Percentiles rank a stretch among this genome's conserved stretches.
These are phyloP conservation scores for Toxotes chatareus DNA, from an alignment of 2,113 vertebrate genomes.

Conservation along the genomic window DNA sequence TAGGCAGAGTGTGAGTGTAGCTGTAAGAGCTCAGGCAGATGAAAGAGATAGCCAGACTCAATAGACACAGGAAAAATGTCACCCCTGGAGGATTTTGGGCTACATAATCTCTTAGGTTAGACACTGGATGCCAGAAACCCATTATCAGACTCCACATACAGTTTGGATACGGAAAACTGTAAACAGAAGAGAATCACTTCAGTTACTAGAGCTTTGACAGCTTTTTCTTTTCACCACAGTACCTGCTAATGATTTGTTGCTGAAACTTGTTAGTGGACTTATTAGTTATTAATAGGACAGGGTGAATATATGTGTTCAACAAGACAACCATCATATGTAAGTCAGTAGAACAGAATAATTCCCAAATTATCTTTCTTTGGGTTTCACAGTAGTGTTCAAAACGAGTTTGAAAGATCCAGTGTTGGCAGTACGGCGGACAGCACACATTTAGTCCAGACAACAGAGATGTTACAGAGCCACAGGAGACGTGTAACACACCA, in stretches of 20 bases:
- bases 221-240: background rate
- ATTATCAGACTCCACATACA: slow-evolving; percentile 57
- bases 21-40: slow-evolving; percentile 76
- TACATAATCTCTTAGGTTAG: slow-evolving; percentile 74
- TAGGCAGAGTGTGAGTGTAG: slow-evolving; percentile 73
- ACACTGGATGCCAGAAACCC: slow-evolving; percentile 77
- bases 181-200: slow-evolving; percentile 8
- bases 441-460: background rate
- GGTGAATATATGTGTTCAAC: background rate
- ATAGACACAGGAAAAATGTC: slow-evolving; percentile 81
- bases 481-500: slow-evolving; percentile 22
- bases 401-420: background rate
- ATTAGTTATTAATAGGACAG: no score
- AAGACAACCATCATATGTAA: background rate
- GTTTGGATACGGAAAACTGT: slow-evolving; percentile 23
- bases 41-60: slow-evolving; percentile 79
- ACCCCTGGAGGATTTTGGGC: slow-evolving; percentile 78
- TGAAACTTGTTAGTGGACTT: background rate
- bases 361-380: background rate
- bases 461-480: background rate
- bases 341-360: background rate
- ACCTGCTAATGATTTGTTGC: background rate
- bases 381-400: background rate
- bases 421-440: no score
- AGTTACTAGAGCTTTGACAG: background rate